Evolutionary conservation across 2,888 invertebrate species (phyloP).

Genomic region (Thysanoteuthis rhombus): DNA sequence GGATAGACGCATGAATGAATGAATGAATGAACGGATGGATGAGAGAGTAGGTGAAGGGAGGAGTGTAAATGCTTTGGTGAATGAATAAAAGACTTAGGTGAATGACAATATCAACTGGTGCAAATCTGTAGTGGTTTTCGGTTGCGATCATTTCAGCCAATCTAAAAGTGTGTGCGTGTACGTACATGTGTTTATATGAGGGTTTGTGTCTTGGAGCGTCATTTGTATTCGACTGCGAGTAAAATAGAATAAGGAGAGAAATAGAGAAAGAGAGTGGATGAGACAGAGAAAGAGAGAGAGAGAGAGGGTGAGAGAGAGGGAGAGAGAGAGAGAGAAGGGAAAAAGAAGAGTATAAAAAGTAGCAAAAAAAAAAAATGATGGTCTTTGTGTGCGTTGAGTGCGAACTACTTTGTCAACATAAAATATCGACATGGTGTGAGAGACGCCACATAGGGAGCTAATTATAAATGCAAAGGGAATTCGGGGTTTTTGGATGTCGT

Average conservation of each 20-base stretch:
- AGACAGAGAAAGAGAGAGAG: neutral
- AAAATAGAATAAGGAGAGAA: neutral
- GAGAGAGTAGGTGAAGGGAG: too few species aligned
- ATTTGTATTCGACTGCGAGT: neutral
- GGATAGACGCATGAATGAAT: neutral
- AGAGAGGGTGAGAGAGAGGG: neutral
- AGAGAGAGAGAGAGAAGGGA: neutral
- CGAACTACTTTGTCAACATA: constrained; percentile 12
- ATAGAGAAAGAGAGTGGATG: neutral
- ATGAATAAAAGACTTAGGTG: neutral
- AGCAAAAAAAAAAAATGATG: neutral
- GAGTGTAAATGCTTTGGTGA: too few species aligned
- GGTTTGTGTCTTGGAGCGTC: neutral
- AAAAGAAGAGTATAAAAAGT: neutral
- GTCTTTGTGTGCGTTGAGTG: neutral
- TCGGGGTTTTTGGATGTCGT: constrained; percentile 12
- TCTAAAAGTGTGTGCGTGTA: neutral
- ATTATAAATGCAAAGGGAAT: neutral
- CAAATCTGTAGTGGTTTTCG: neutral
- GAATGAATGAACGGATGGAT: neutral
- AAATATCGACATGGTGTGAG: neutral
- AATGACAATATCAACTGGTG: neutral
- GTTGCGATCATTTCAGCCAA: neutral
- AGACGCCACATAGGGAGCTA: constrained; percentile 12
- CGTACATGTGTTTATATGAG: neutral